A percentile compares a stretch with the other conserved stretches of the same genome.
Evolutionary conservation across 2,888 invertebrate species (phyloP).

Genomic region (Fragum fragum): DNA sequence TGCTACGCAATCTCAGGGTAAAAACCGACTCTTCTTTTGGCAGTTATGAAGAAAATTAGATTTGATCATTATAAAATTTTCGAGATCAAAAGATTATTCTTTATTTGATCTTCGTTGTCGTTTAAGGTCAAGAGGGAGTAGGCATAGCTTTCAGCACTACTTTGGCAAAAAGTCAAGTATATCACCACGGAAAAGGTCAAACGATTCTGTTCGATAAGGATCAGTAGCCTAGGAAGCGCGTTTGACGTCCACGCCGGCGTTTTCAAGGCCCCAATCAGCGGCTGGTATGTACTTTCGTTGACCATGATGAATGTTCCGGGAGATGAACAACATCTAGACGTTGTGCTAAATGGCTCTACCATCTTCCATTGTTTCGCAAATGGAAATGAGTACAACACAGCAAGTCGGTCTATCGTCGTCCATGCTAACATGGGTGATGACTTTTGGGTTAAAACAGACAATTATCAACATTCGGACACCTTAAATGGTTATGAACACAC

Average conservation of each 20-base stretch:
- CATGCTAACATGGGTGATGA: conserved; percentile 9
- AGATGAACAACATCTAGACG: neutral
- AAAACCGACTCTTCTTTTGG: too few relatives aligned
- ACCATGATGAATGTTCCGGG: conserved; percentile 11
- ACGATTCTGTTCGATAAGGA: conserved; percentile 22
- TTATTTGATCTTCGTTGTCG: too few relatives aligned
- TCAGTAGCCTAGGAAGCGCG: conserved; percentile 21
- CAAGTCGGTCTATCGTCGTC: neutral
- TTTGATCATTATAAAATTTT: too few relatives aligned
- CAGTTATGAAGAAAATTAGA: too few relatives aligned
- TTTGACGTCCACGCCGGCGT: conserved; percentile 3
- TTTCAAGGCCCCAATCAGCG: conserved; percentile 2
- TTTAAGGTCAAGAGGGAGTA: neutral
- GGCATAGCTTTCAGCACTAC: conserved; percentile 14
- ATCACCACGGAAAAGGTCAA: conserved; percentile 18
- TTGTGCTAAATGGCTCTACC: neutral
- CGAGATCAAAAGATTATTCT: too few relatives aligned
- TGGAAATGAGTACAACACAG: neutral
- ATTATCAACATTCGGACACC: neutral
- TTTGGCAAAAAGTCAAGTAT: neutral
- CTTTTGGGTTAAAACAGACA: conserved; percentile 1
- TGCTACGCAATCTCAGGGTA: too few relatives aligned
- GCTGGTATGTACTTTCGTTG: conserved; percentile 16
- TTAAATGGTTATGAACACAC: neutral
- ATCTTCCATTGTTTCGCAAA: conserved; percentile 1